Evolutionary conservation across 2,113 vertebrate species (phyloP), one percentile per base, ranked within the genome.

Genomic region (Aviceda subcristata): DNA sequence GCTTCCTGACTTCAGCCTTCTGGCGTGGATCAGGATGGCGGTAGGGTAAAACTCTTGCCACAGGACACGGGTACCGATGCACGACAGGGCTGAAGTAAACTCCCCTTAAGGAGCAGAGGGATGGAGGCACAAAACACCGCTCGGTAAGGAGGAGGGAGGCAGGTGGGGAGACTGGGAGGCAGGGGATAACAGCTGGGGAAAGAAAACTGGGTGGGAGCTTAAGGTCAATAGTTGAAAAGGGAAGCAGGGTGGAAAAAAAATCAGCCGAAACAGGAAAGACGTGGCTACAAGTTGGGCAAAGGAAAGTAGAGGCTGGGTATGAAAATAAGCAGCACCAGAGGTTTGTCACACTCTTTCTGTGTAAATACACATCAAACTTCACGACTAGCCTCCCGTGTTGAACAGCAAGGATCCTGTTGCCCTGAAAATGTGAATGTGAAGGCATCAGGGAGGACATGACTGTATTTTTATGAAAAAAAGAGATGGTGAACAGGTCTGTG

Each of bases 1-100:
- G 9, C 21, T 34, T 83, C 64, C 53, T n/a, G 12, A 24, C 17
- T 73, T 39, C 9, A 82, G 36, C 72, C 53, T 78, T 82, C 55
- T 69, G 53, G 30, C 29, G 21, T 3, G 11, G 38, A 18, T 50
- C 18, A 19, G 38, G 57, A 29, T 4, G 12, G 59, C 9, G 2
- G 26, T 3, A 50, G 53, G 13, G 34, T 14, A 63, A 51, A 85
- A 26, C 4, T 68, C 19, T 24, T 15, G 36, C 36, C 51, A 36
- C 5, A 5, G 32, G 39, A 66, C 32, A 4, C 5, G 11, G 36
- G 24, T 45, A 39, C 36, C 0, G 1, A 26, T 1, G 32, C 23
- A 39, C 50, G 60, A 19, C 23, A 75, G 67, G 57, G 39, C n/a
- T 32, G 50, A 56, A 27, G 12, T 12, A 17, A 27, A 11, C 18